A percentile compares a stretch with the other conserved stretches of the same genome.
These are phyloP conservation scores for Eulimnadia texana DNA, from an alignment of 1,140 invertebrate species.

Conservation along the genomic window DNA sequence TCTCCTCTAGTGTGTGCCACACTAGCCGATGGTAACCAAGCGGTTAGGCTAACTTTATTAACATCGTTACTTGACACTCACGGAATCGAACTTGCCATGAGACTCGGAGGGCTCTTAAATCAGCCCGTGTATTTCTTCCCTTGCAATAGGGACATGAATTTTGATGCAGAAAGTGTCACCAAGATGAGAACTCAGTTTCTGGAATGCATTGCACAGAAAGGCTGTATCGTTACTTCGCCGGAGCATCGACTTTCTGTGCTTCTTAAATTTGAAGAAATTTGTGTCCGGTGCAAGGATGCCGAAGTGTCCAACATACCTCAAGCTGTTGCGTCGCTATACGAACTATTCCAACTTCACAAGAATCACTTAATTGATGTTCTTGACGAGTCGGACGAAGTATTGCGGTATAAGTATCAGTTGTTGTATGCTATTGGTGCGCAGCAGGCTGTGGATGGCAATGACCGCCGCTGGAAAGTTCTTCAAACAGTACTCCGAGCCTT, in stretches of 20 bases:
- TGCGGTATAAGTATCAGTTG: conserved; percentile 20
- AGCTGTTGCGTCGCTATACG: background rate
- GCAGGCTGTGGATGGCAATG: conserved; percentile 13
- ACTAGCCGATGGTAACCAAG: conserved; percentile 12
- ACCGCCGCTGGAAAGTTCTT: conserved; percentile 15
- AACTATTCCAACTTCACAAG: conserved; percentile 10
- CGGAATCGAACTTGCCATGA: conserved; percentile 5
- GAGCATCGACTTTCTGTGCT: conserved; percentile 18
- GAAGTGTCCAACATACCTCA: background rate
- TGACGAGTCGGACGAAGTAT: conserved; percentile 20
- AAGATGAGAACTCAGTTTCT: conserved; percentile 1
- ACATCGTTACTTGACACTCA: conserved; percentile 18
- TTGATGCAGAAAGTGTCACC: background rate
- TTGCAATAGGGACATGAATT: conserved; percentile 17
- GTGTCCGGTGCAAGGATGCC: background rate
- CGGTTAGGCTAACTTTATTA: conserved; percentile 18
- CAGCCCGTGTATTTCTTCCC: conserved; percentile 17
- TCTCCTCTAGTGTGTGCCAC: conserved; percentile 17
- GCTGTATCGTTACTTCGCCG: conserved; percentile 17
- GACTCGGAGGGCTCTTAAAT: conserved; percentile 19
- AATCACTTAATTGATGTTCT: conserved; percentile 16
- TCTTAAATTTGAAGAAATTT: conserved; percentile 14
- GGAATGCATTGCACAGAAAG: conserved; percentile 15
- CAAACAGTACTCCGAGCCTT: conserved; percentile 5
- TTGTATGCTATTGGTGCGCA: conserved; percentile 20